Base-by-base conservation (phyloP, 2,797 vertebrate species). In the Chaenodraco wilsoni region DNA sequence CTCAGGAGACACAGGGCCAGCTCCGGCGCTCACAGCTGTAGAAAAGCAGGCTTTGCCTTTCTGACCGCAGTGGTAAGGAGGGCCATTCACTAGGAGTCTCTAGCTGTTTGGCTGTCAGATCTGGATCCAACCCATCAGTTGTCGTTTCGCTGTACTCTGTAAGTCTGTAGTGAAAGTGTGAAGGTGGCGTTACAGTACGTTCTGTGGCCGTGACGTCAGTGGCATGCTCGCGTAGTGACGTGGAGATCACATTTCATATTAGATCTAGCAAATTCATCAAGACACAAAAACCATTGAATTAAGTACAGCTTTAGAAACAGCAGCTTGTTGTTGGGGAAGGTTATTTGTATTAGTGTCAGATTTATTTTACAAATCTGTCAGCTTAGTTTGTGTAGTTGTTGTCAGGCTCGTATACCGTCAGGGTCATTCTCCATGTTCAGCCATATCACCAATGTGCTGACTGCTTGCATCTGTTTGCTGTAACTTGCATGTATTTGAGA, bases 51-150 rank as follows among this genome's bases (percentile, higher is more conserved):
- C 91, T 90, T 49, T 94, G 88, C 80, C 88, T 85, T 84, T 93
- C 89, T 92, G 86, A 87, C 82, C 44, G 90, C 92, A 86, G 90
- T 73, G 94, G 94, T 95, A 95, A 95, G 94, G 82, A 90, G 87
- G 82, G 90, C 82, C 75, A 67, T 56, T 79, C 78, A 48, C 75
- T 82, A 84, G 88, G 80, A 87, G 80, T 89, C 82, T 76, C 85
- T 90, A 87, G 87, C 80, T 91, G 86, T 92, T 82, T 89, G 76
- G 84, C 81, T 92, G 87, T 90, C 90, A 70, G 90, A 87, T 79
- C 74, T 84, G 85, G 88, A 91, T 79, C 86, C 81, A 82, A 88
- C 87, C 86, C 89, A 89, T 91, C 88, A 87, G 89, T 92, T 93
- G 93, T 95, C 84, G 82, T 92, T 89, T 88, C 57, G 84, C 90